Evolutionary conservation across 2,888 invertebrate species (phyloP).

Genomic region (Eristalinus sepulchralis): DNA sequence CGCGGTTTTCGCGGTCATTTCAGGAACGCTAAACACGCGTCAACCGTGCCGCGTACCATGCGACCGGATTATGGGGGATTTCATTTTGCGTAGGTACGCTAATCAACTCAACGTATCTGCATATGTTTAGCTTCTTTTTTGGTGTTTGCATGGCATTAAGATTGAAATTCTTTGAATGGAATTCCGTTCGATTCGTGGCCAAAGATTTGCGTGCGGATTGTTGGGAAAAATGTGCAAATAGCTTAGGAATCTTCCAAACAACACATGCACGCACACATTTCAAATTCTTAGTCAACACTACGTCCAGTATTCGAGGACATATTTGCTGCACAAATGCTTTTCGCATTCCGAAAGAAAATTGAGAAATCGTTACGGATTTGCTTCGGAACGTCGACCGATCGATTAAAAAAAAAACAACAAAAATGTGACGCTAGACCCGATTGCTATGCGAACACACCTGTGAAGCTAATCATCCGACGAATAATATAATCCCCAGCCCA

Average conservation of each 20-base stretch:
- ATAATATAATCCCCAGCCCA: background rate
- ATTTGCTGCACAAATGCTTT: too few relatives aligned
- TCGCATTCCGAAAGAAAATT: too few relatives aligned
- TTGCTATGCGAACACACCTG: background rate
- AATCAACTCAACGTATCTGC: slow-evolving; percentile 55
- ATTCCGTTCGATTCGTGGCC: background rate
- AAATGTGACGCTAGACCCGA: too few relatives aligned
- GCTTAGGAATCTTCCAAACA: too few relatives aligned
- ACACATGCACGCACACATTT: too few relatives aligned
- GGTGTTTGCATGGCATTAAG: slow-evolving; percentile 53
- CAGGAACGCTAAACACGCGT: slow-evolving; percentile 50
- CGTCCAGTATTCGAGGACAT: too few relatives aligned
- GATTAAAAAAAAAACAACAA: too few relatives aligned
- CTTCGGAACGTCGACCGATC: too few relatives aligned
- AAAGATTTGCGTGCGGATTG: background rate
- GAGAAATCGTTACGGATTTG: too few relatives aligned
- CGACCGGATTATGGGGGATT: slow-evolving; percentile 8
- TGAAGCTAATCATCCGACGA: background rate
- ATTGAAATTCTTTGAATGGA: slow-evolving; percentile 54
- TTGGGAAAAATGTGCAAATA: too few relatives aligned
- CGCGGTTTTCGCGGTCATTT: slow-evolving; percentile 20
- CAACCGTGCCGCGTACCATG: slow-evolving; percentile 37
- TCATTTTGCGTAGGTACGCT: slow-evolving; percentile 66
- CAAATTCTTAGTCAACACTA: too few relatives aligned
- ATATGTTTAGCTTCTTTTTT: slow-evolving; percentile 31